A percentile compares a stretch with the other conserved stretches of the same genome.
These are phyloP conservation scores for Plotosus lineatus DNA, from an alignment of 2,113 vertebrate genomes.

Conservation along the genomic window DNA sequence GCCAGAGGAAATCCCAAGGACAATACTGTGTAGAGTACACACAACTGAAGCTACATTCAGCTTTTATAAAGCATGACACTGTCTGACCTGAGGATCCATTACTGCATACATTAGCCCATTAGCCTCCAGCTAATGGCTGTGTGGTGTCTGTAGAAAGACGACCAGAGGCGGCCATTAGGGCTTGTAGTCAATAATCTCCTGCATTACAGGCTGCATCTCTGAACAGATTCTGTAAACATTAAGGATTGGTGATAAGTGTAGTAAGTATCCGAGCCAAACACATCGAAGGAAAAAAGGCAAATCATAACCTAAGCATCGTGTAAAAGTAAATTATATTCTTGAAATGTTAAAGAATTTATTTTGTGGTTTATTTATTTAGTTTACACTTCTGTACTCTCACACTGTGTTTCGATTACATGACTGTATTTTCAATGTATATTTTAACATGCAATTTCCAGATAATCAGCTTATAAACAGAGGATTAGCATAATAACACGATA, in stretches of 20 bases:
- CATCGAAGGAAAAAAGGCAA: not conserved
- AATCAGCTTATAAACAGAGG: not conserved
- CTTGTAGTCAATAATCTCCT: conserved; percentile 47
- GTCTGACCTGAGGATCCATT: conserved; percentile 53
- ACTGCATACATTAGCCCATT: conserved; percentile 53
- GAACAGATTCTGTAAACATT: conserved; percentile 37
- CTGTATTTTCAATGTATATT: not conserved
- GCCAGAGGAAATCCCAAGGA: conserved; percentile 67
- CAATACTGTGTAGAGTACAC: conserved; percentile 54
- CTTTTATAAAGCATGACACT: conserved; percentile 37
- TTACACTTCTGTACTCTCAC: not conserved
- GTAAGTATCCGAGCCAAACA: not conserved
- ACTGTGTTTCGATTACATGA: not conserved
- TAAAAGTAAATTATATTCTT: too few relatives aligned
- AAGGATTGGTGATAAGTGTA: not conserved
- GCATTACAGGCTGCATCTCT: conserved; percentile 45
- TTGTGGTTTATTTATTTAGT: too few relatives aligned
- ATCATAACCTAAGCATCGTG: not conserved
- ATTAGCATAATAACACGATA: not conserved
- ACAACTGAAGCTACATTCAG: conserved; percentile 32
- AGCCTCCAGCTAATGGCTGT: conserved; percentile 51
- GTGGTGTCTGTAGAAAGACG: conserved; percentile 30
- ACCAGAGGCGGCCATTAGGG: conserved; percentile 44
- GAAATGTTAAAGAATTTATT: not conserved
- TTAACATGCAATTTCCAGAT: not conserved